Conservation (phyloP, 2,113 vertebrate genomes). For the rabbit (Oryctolagus cuniculus) region mOryCun1.1 NC_091435.1:146209001-146209500, state of each 20-base stretch:
- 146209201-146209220: background rate
- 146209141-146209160: background rate
- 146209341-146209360: background rate
- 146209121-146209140: background rate
- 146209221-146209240: background rate
- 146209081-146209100: no score
- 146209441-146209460: constrained; percentile 18
- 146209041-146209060: no score
- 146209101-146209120: constrained; percentile 9
- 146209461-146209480: background rate
- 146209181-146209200: background rate
- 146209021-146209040: no score
- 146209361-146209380: background rate
- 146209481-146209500: constrained; percentile 1
- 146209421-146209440: background rate
- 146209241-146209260: background rate
- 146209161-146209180: background rate
- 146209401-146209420: background rate
- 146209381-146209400: background rate
- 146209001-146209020: no score
- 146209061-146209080: no score
- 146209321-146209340: background rate
- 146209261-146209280: background rate
- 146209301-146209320: background rate
- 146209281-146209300: background rate